Percentiles rank a stretch among this genome's conserved stretches.
Evolutionary conservation across 2,113 vertebrate species (phyloP).

Genomic region (Rhynchopsitta pachyrhyncha): DNA sequence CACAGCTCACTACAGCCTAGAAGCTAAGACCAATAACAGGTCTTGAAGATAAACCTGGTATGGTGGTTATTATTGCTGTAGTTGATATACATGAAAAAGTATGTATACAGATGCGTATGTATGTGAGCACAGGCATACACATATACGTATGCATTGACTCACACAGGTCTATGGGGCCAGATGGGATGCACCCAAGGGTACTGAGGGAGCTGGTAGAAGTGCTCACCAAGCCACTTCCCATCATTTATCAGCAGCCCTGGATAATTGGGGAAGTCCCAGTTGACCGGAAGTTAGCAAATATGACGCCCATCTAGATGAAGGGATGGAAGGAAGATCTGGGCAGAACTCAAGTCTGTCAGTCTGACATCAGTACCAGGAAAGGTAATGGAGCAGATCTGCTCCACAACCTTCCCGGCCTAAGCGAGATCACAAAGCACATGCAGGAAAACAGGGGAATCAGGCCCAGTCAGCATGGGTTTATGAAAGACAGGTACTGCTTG

Average conservation of each 20-base stretch:
- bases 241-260: not conserved
- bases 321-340: not conserved
- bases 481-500: not conserved
- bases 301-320: not conserved
- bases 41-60: not conserved
- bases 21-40: not conserved
- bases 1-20: not conserved
- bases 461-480: not conserved
- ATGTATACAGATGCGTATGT: fast-evolving
- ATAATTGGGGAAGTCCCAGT: not conserved
- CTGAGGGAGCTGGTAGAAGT: not conserved
- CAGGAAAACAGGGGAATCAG: too few relatives aligned
- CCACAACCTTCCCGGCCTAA: too few relatives aligned
- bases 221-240: not conserved
- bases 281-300: not conserved
- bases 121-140: not conserved
- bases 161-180: not conserved
- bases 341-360: not conserved
- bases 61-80: not conserved
- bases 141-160: not conserved
- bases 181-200: not conserved
- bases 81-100: not conserved
- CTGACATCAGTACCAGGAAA: fast-evolving
- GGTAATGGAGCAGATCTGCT: not conserved
- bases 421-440: too few relatives aligned